phyloP scores from a whole-genome alignment of 2,797 vertebrate species.

The Labeo calbasu region DNA sequence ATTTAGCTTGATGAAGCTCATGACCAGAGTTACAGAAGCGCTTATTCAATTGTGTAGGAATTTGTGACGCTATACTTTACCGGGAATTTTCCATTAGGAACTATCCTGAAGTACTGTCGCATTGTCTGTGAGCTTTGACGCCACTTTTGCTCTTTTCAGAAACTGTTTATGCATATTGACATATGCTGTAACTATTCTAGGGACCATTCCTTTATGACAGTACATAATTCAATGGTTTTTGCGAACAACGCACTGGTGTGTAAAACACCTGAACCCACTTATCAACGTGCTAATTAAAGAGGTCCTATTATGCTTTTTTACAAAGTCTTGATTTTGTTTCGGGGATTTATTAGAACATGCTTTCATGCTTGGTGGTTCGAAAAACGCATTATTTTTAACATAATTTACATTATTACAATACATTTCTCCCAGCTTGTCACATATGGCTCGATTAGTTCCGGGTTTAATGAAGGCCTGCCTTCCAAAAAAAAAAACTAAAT shows the following conservation, averaged over 20 bases:
- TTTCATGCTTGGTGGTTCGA: too few species aligned
- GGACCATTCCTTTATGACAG: not conserved
- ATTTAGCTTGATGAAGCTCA: constrained; percentile 6
- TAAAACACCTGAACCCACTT: not conserved
- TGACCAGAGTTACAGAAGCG: not conserved
- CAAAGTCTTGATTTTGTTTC: too few species aligned
- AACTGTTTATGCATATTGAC: not conserved
- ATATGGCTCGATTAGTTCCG: too few species aligned
- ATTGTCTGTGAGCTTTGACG: not conserved
- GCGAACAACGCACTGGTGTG: not conserved
- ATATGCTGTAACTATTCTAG: not conserved
- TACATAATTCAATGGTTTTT: not conserved
- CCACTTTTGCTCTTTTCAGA: not conserved
- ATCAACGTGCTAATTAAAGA: not conserved
- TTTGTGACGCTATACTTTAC: not conserved
- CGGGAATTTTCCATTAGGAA: not conserved
- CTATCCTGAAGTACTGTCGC: not conserved
- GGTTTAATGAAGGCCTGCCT: too few species aligned
- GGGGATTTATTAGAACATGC: too few species aligned
- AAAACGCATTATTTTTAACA: too few species aligned
- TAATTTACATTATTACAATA: too few species aligned
- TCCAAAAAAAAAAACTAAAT: too few species aligned
- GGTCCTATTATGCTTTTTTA: too few species aligned
- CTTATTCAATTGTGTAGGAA: constrained; percentile 12
- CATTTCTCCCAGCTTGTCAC: too few species aligned